phyloP scores from a whole-genome alignment of 2,113 vertebrate species.

The Sapajus apella region DNA sequence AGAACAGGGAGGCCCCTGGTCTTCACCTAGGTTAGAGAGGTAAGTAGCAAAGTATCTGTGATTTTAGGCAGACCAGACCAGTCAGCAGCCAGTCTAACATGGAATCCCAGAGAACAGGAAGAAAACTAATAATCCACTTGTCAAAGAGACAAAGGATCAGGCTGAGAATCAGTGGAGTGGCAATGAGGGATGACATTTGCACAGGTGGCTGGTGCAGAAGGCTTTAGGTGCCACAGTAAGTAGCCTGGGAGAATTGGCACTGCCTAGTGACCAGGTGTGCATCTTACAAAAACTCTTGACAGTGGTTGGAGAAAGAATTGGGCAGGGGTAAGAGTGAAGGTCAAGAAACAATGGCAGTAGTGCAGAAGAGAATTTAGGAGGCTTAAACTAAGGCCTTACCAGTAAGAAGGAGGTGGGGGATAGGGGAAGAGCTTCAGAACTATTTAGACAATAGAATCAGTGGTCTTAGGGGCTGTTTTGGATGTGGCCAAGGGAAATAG shows the following conservation, averaged over 20 bases:
- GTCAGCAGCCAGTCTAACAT: not conserved
- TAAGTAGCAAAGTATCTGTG: not conserved
- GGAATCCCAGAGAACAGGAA: not conserved
- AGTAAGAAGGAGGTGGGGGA: not conserved
- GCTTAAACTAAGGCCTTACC: not conserved
- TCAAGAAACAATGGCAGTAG: not conserved
- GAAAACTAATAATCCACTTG: not conserved
- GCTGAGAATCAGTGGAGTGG: not conserved
- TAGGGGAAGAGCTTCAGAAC: not conserved
- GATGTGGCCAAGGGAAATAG: not conserved
- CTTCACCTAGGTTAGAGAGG: not conserved
- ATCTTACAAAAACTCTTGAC: not conserved
- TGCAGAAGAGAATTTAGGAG: not conserved
- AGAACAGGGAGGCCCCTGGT: not conserved
- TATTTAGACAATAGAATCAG: not conserved
- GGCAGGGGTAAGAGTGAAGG: slow-evolving; percentile 1
- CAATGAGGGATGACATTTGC: not conserved
- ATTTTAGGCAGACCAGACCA: not conserved
- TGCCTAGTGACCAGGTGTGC: not conserved
- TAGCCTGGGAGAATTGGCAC: not conserved
- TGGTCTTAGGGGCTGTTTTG: not conserved
- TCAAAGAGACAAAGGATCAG: not conserved
- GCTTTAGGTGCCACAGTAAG: not conserved
- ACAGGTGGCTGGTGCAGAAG: not conserved
- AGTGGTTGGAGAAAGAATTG: not conserved